Conservation (phyloP, 2,888 invertebrate species). For the Theretra japonica region DNA sequence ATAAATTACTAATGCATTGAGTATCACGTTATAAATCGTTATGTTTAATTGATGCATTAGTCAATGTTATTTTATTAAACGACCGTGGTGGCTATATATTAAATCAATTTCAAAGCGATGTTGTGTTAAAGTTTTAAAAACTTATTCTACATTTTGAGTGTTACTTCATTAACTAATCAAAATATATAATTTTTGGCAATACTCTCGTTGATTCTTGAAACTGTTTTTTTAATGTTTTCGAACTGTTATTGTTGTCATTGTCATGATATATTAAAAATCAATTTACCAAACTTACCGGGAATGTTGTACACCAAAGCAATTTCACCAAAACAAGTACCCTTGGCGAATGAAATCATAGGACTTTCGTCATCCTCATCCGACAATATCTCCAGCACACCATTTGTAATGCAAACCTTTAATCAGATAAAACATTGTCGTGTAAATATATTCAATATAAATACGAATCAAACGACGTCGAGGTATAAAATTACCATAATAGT, state of each 20-base stretch:
- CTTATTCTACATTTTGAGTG: not conserved
- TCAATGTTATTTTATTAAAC: conserved; percentile 9
- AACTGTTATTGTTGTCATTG: not conserved
- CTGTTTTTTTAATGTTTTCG: not conserved
- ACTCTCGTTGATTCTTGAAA: not conserved
- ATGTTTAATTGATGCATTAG: conserved; percentile 9
- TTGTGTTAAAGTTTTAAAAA: not conserved
- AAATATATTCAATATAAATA: conserved; percentile 33
- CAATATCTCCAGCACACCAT: conserved; percentile 77
- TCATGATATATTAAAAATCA: not conserved
- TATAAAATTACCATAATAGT: conserved; percentile 73
- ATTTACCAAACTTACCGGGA: conserved; percentile 60
- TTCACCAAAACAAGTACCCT: conserved; percentile 83
- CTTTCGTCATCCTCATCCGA: conserved; percentile 83
- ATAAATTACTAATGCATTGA: conserved; percentile 10
- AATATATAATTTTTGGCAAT: not conserved
- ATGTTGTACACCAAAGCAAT: conserved; percentile 78
- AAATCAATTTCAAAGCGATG: not conserved
- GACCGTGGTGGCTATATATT: not conserved
- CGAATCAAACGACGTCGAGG: conserved; percentile 35
- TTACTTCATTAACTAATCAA: not conserved
- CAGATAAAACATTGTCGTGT: conserved; percentile 15
- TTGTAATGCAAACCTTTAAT: conserved; percentile 76
- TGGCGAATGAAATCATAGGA: conserved; percentile 80
- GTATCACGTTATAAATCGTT: conserved; percentile 17